Percentiles rank a stretch among this genome's conserved stretches.
Evolutionary conservation across 2,797 vertebrate species (phyloP).

Genomic region (Luscinia luscinia): DNA sequence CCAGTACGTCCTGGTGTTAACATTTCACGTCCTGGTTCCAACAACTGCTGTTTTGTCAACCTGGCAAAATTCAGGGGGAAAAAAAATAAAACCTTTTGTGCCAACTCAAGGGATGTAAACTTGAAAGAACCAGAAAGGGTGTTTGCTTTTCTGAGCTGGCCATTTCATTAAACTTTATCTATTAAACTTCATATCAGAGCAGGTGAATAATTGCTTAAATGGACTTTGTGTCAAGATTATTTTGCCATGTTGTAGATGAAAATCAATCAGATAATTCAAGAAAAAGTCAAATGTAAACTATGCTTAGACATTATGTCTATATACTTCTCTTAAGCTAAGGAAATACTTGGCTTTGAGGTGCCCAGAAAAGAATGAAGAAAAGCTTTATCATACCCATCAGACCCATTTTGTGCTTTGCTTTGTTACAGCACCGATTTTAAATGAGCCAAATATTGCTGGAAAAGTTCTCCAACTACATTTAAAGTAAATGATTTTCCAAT

Average conservation of each 20-base stretch:
- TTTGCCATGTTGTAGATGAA: background rate
- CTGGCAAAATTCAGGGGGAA: background rate
- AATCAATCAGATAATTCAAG: background rate
- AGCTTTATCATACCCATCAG: background rate
- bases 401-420: background rate
- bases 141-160: background rate
- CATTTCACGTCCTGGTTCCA: fast-evolving
- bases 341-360: background rate
- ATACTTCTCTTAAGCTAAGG: background rate
- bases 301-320: background rate
- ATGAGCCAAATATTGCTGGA: background rate
- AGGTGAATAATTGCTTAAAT: background rate
- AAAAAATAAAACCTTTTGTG: background rate
- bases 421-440: background rate
- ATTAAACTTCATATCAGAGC: background rate
- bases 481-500: background rate
- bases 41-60: background rate
- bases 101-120: background rate
- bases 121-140: background rate
- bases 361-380: background rate
- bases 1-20: no score
- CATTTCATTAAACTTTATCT: background rate
- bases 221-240: conserved; percentile 9
- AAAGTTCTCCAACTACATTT: background rate
- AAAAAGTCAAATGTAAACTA: background rate